Evolutionary conservation across 2,888 invertebrate genomes (phyloP).

Genomic region (Ectemnius lituratus): DNA sequence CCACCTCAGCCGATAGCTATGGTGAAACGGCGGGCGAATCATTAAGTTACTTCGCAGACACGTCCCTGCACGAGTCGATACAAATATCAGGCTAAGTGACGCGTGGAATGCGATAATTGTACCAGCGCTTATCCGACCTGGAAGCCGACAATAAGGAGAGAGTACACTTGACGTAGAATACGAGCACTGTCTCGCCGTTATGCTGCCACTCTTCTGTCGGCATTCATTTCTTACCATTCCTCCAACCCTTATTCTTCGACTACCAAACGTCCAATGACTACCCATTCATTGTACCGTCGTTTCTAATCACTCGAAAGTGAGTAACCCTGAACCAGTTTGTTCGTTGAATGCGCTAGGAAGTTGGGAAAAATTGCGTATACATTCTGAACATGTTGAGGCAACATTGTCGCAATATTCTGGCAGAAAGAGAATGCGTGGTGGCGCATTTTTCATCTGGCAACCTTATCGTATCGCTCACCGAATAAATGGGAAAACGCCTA

Average conservation of each 20-base stretch:
- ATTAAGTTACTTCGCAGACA: slow-evolving; percentile 1
- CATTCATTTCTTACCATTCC: neutral
- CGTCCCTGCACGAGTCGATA: slow-evolving; percentile 1
- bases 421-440: too few species aligned
- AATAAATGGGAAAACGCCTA: slow-evolving; percentile 37
- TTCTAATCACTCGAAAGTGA: too few species aligned
- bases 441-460: slow-evolving; percentile 2
- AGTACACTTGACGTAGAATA: neutral
- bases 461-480: slow-evolving; percentile 22
- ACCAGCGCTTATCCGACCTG: slow-evolving; percentile 15
- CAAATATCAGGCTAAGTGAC: slow-evolving; percentile 30
- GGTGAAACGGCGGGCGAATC: slow-evolving; percentile 3
- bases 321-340: too few species aligned
- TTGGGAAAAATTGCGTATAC: too few species aligned
- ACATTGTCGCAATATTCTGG: too few species aligned
- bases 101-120: slow-evolving; percentile 10
- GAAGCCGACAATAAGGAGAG: slow-evolving; percentile 21
- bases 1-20: too few species aligned
- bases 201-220: neutral
- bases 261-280: too few species aligned
- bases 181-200: neutral
- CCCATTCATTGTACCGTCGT: too few species aligned
- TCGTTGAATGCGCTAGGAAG: too few species aligned
- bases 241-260: too few species aligned
- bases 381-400: too few species aligned